Percentiles rank a stretch among this genome's conserved stretches.
Evolutionary conservation across 2,113 vertebrate genomes (phyloP).

Genomic region (Pogonocichla stellata): DNA sequence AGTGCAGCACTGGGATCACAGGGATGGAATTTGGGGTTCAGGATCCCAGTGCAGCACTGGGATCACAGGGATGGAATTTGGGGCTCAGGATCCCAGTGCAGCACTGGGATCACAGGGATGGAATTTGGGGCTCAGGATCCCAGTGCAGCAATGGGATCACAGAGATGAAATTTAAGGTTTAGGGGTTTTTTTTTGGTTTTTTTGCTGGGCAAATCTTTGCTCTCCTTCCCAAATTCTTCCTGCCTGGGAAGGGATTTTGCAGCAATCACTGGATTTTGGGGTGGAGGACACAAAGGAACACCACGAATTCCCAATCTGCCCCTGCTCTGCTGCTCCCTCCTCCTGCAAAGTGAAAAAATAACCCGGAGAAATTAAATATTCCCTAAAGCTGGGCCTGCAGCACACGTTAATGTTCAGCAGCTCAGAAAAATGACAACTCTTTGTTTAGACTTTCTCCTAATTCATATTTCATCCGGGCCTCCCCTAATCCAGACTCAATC

Average conservation of each 20-base stretch:
- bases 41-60: no score
- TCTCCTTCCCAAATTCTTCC: not conserved
- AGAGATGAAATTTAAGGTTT: no score
- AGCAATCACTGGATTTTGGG: not conserved
- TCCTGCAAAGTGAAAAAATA: not conserved
- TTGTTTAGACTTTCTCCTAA: conserved; percentile 44
- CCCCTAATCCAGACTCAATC: conserved; percentile 58
- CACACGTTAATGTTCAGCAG: not conserved
- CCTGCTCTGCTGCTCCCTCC: not conserved
- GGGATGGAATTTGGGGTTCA: no score
- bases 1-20: no score
- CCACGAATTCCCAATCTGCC: fast-evolving
- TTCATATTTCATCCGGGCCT: conserved; percentile 36
- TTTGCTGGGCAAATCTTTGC: not conserved
- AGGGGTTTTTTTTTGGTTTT: no score
- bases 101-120: no score
- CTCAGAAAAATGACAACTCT: not conserved
- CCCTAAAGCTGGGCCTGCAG: not conserved
- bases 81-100: no score
- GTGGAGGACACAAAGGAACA: not conserved
- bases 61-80: no score
- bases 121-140: no score
- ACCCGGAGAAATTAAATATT: not conserved
- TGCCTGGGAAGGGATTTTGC: not conserved
- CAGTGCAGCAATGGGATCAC: no score